Base-by-base conservation (phyloP, 1,140 invertebrate genomes). In the Phocides pigmalion region DNA sequence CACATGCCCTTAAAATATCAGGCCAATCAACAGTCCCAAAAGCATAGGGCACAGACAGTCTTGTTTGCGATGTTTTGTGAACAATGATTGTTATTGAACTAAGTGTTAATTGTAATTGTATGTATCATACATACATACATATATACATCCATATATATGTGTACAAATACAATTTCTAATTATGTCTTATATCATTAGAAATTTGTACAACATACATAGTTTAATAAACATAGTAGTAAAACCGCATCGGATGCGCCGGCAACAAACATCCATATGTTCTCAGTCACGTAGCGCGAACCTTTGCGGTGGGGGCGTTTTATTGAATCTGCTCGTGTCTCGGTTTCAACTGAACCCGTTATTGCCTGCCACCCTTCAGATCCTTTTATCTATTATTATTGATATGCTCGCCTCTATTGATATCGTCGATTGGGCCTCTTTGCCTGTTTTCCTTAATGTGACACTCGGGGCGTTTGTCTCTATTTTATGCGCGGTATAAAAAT, bases 321-420 rank as follows among this genome's bases (percentile, higher is more conserved):
- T 51, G 49, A 51, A 51, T 51, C 32, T 16, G 49, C 49, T 35
- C 49, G 28, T 51, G 49, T 51, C 49, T 51, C 49, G 49, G 49
- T 51, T 51, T 51, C 12, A 22, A 35, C 49, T 32, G 28, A 51
- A 37, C 49, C 28, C 28, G 49, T 51, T 51, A 51, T 51, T 51
- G 49, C 49, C 49, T 17, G 2, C 49, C 49, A 14, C 28, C 22
- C 44, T 15, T 28, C 49, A 51, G 49, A n/a, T n/a, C 46, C 46
- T 37, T 32, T 51, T 22, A 37, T 51, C 25, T 16, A 51, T 51
- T 51, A 51, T 51, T 35, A 51, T 51, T 51, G 49, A 51, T 51
- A 51, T 37, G 49, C 22, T 51, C 25, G 46, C 46, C 20, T 51
- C 28, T 51, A 51, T 51, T 51, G 25, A 15, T 51, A 51, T 51